Conservation (phyloP, 35 echinoderm and acorn worm species). For the Apostichopus californicus region DNA sequence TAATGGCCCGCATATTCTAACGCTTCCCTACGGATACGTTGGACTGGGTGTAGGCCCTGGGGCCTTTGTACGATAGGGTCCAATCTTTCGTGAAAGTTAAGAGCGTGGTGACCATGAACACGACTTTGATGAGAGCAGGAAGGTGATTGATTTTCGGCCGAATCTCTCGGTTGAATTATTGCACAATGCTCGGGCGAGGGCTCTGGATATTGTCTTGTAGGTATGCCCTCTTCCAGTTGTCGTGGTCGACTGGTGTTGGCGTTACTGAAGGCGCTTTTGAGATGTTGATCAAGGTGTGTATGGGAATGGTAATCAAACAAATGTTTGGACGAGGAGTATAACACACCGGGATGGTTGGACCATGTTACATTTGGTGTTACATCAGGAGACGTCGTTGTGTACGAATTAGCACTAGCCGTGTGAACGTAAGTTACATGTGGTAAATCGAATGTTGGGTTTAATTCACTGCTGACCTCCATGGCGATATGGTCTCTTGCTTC, state of each 20-base stretch:
- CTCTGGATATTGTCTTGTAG: background rate
- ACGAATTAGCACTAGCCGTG: background rate
- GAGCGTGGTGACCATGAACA: background rate
- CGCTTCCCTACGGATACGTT: background rate
- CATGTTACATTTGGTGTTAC: background rate
- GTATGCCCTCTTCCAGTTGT: background rate
- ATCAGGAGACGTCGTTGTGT: constrained; percentile 10
- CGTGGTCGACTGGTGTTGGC: background rate
- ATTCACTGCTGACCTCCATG: background rate
- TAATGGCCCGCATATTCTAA: background rate
- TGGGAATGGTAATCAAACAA: constrained; percentile 27
- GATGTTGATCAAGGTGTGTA: background rate
- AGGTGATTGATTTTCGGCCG: background rate
- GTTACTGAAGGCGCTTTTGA: background rate
- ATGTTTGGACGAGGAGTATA: background rate
- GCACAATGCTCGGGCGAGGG: background rate
- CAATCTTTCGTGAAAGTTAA: background rate
- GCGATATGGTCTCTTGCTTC: background rate
- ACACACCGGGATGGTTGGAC: background rate
- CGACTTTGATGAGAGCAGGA: background rate
- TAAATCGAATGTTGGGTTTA: background rate
- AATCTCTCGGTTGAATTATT: background rate
- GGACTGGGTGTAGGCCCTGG: constrained; percentile 8
- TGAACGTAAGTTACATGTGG: background rate
- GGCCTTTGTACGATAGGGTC: background rate